Evolutionary conservation across 2,797 vertebrate genomes (phyloP).

Genomic region (Premnoplex brunnescens): DNA sequence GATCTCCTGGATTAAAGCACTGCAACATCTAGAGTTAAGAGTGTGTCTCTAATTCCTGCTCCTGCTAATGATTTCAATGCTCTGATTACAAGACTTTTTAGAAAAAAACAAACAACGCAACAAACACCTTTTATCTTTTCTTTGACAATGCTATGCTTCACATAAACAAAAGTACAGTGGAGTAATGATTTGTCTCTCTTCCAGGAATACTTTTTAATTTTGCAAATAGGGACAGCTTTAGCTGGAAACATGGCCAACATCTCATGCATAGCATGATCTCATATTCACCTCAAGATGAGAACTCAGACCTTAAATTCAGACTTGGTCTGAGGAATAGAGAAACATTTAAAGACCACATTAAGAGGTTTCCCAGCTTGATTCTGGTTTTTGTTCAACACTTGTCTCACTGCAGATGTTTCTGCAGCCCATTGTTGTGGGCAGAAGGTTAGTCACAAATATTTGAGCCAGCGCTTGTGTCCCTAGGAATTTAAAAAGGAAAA

Average conservation of each 20-base stretch:
- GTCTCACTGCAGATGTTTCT: not conserved
- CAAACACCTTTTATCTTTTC: not conserved
- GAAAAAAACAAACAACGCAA: not conserved
- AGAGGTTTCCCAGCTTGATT: not conserved
- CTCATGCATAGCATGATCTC: not conserved
- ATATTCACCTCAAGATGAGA: not conserved
- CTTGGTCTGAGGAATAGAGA: not conserved
- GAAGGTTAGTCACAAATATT: not conserved
- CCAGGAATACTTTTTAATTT: not conserved
- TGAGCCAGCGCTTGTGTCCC: not conserved
- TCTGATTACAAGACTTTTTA: not conserved
- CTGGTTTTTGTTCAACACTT: not conserved
- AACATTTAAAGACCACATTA: not conserved
- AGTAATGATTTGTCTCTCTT: not conserved
- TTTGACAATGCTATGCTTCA: not conserved
- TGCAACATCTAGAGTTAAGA: not conserved
- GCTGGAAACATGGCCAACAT: not conserved
- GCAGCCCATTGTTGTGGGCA: not conserved
- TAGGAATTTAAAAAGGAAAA: not conserved
- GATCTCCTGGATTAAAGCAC: not conserved
- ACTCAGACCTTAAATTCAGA: not conserved
- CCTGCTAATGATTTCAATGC: not conserved
- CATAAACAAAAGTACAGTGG: not conserved
- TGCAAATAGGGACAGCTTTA: not conserved
- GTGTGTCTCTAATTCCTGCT: not conserved